Percentiles rank a stretch among this genome's conserved stretches.
These are phyloP conservation scores for Thunnus albacares DNA, from an alignment of 2,797 vertebrate species.

Conservation along the genomic window DNA sequence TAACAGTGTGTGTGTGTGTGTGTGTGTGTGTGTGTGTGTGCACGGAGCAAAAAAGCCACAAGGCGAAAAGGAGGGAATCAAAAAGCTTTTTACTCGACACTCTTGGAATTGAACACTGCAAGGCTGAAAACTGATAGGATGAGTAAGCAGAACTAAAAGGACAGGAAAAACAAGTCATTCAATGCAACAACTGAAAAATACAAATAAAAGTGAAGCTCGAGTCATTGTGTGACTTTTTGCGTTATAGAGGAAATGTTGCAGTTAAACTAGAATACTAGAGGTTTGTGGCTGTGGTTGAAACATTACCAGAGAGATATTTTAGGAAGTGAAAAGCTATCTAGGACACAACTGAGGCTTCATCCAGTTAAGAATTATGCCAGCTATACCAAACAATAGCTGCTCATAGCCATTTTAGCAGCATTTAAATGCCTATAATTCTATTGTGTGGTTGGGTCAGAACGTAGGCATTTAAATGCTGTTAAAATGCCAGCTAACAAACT, in stretches of 20 bases:
- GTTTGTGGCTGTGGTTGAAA: conserved; percentile 46
- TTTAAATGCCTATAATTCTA: conserved; percentile 23
- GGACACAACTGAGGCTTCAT: conserved; percentile 6
- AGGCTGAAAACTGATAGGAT: conserved; percentile 52
- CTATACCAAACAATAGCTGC: background rate
- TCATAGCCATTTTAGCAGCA: conserved; percentile 20
- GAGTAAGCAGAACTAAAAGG: conserved; percentile 21
- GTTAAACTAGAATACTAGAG: conserved; percentile 16
- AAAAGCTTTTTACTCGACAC: conserved; percentile 43
- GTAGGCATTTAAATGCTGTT: conserved; percentile 7
- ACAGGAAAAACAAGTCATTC: conserved; percentile 30
- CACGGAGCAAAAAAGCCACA: conserved; percentile 46
- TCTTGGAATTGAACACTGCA: conserved; percentile 54
- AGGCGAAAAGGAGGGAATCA: conserved; percentile 45
- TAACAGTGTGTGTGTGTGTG: conserved; percentile 15
- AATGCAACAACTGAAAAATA: conserved; percentile 36
- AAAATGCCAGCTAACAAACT: background rate
- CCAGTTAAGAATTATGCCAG: background rate
- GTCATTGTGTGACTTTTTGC: conserved; percentile 25
- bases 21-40: conserved; percentile 30
- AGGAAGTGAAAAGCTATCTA: conserved; percentile 42
- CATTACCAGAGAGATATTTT: conserved; percentile 24
- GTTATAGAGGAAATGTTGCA: conserved; percentile 40
- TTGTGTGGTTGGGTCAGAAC: conserved; percentile 17
- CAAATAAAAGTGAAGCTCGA: conserved; percentile 43